These are phyloP conservation scores for Sterna hirundo DNA, from an alignment of 2,113 vertebrate genomes.

Conservation along the genomic window DNA sequence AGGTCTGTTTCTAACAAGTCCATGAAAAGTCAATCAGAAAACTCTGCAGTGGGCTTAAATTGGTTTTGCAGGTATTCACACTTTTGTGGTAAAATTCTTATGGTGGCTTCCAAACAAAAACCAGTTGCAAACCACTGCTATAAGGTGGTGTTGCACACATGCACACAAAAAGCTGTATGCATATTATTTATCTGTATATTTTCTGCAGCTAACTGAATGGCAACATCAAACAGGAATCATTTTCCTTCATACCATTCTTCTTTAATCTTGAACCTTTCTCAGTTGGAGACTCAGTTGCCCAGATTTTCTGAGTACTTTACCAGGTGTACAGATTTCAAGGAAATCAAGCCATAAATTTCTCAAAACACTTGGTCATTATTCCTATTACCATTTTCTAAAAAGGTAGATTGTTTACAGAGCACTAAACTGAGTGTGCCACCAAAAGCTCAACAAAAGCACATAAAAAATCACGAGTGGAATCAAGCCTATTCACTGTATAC, in stretches of 20 bases:
- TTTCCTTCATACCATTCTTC: background rate
- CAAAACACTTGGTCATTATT: background rate
- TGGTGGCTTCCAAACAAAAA: background rate
- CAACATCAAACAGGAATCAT: background rate
- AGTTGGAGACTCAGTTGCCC: background rate
- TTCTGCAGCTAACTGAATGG: background rate
- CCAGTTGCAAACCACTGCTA: background rate
- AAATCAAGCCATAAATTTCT: background rate
- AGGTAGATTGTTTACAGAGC: background rate
- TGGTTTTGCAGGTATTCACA: background rate
- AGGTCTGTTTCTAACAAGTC: background rate
- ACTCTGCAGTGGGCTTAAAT: background rate
- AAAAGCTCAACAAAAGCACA: background rate
- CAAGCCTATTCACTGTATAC: background rate
- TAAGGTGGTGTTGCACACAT: background rate
- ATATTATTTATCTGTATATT: background rate
- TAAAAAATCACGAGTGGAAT: background rate
- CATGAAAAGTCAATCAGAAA: background rate
- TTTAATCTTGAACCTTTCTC: background rate
- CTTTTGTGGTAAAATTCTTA: background rate
- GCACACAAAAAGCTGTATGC: background rate
- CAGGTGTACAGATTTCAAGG: background rate
- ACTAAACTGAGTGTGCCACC: background rate
- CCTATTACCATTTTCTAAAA: background rate
- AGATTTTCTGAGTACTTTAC: background rate